Percentiles rank a stretch among this genome's conserved stretches.
These are phyloP conservation scores for Huso huso DNA, from an alignment of 2,797 vertebrate species.

Conservation along the genomic window DNA sequence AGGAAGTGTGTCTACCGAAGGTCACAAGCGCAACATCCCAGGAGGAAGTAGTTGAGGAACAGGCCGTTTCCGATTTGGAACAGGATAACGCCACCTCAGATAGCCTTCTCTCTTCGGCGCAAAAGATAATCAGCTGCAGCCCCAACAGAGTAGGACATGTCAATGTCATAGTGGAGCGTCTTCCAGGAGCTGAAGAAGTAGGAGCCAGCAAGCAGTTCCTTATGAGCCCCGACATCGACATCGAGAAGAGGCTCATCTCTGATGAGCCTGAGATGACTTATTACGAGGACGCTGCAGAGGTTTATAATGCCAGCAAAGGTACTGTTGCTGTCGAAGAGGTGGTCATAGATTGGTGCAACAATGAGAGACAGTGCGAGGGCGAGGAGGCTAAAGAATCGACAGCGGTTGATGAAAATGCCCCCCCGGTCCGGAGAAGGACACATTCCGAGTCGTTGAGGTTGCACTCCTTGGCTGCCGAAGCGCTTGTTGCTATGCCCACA, in stretches of 20 bases:
- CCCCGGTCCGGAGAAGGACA: conserved; percentile 82
- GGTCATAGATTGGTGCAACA: conserved; percentile 55
- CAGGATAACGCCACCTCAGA: conserved; percentile 55
- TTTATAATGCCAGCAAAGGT: conserved; percentile 39
- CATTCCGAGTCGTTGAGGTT: conserved; percentile 90
- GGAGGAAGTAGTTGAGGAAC: conserved; percentile 61
- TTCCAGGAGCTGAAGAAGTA: conserved; percentile 77
- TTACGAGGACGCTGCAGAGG: conserved; percentile 20
- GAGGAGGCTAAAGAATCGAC: conserved; percentile 36
- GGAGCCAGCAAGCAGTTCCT: conserved; percentile 30
- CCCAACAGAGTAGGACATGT: conserved; percentile 80
- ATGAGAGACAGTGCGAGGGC: conserved; percentile 26
- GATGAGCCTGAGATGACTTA: conserved; percentile 32
- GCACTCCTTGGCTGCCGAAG: conserved; percentile 90
- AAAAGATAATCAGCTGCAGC: conserved; percentile 88
- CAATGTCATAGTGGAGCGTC: conserved; percentile 92
- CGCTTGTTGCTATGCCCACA: conserved; percentile 87
- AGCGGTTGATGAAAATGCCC: conserved; percentile 72
- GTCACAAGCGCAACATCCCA: conserved; percentile 41
- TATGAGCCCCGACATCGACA: conserved; percentile 35
- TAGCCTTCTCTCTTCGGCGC: conserved; percentile 86
- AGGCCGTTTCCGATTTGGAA: conserved; percentile 59
- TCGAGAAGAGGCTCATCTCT: conserved; percentile 49
- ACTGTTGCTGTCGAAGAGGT: conserved; percentile 53
- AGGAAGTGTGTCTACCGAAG: conserved; percentile 42